Conservation (phyloP, 2,888 invertebrate species). For the Callinectes sapidus region DNA sequence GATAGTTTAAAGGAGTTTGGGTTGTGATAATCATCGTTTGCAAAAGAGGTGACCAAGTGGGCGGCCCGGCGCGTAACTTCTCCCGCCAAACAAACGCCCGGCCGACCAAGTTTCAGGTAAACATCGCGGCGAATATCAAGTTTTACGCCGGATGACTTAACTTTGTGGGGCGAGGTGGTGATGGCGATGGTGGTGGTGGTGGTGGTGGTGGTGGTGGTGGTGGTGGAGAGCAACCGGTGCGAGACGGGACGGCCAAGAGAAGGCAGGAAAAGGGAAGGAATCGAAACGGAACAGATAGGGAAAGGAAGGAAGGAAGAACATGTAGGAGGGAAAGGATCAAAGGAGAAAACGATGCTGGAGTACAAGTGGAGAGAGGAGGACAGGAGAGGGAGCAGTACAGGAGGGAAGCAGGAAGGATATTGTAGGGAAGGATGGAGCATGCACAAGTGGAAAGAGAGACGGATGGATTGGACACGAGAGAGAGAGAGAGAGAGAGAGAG, state of each 20-base stretch:
- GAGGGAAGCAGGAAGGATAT: not conserved
- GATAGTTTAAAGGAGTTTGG: not conserved
- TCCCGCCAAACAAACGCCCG: not conserved
- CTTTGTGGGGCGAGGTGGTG: not conserved
- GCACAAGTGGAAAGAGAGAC: not conserved
- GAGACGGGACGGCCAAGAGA: not conserved
- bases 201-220: not conserved
- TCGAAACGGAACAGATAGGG: not conserved
- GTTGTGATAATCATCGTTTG: not conserved
- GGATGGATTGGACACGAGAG: not conserved
- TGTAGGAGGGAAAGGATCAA: not conserved
- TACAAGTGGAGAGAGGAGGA: not conserved
- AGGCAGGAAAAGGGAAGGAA: not conserved
- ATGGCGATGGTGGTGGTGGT: not conserved
- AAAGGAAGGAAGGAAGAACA: not conserved
- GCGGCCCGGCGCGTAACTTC: not conserved
- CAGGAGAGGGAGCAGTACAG: not conserved
- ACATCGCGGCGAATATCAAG: not conserved
- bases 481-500: not conserved
- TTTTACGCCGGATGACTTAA: slow-evolving; percentile 11
- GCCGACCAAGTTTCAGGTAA: not conserved
- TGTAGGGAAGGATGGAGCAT: not conserved
- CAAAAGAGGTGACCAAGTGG: not conserved
- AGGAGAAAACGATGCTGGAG: not conserved
- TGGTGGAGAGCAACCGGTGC: not conserved